Base-by-base conservation (phyloP, 2,113 vertebrate genomes). In the Microcebus murinus region DNA sequence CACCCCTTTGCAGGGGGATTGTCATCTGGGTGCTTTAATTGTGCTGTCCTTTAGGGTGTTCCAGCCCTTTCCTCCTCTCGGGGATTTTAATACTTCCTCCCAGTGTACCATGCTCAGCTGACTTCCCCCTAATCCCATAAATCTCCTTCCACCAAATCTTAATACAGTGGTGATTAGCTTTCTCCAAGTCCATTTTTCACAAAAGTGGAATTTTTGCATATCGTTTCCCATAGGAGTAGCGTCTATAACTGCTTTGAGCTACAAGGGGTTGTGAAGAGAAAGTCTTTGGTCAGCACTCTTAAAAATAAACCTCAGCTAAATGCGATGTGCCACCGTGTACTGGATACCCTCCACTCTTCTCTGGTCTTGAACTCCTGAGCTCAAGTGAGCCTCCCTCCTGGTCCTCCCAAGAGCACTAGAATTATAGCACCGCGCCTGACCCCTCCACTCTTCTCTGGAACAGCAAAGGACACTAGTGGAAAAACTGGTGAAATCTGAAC, bases 61-160 rank as follows among this genome's bases (percentile, higher is more conserved):
- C 17, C 70, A 57, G 70, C 34, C 52, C 84, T 61, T 68, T 50
- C 50, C 74, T 71, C 61, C 68, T 81, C 14, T 8, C 27, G 31
- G 68, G 27, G 92, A 91, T 94, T 79, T 42, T 96, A 94, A 86
- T 92, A 92, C 96, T 97, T 97, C 96, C 95, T 96, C 77, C 94
- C 76, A 23, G 45, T 6, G 6, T 23, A 34, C 70, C 31, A 2
- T 0, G 1, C 52, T 93, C 91, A 91, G 71, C 80, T 48, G n/a
- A 82, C 79, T 85, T 95, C 81, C 94, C 71, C 18, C 85, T 93
- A 97, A 97, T 97, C 96, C 85, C 34, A 55, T 52, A 81, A 96
- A 92, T 80, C 93, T 95, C 87, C 92, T 96, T 82, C 86, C 29
- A 67, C 87, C 70, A 67, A 67, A 55, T 39, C 92, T 96, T 76